Conservation (phyloP, 2,888 invertebrate species). For the Thereva unica region DNA sequence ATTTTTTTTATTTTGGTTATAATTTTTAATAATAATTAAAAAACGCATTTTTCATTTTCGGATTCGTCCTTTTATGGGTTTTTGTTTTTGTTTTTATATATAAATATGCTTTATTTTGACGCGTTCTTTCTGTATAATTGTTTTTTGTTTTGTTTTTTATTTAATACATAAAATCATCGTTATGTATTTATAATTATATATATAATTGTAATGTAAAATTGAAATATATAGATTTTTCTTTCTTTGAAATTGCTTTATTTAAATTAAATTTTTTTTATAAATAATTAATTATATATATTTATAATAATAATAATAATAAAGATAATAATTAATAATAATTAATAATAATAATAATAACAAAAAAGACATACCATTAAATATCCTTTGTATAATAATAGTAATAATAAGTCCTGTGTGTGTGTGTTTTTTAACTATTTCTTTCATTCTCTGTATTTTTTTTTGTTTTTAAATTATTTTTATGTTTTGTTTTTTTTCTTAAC, state of each 20-base stretch:
- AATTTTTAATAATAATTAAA: no score
- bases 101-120: background rate
- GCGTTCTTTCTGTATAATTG: constrained; percentile 19
- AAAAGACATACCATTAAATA: constrained; percentile 33
- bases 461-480: constrained; percentile 14
- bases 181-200: background rate
- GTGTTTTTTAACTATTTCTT: constrained; percentile 22
- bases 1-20: no score
- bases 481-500: constrained; percentile 14
- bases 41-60: constrained; percentile 27
- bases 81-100: no score
- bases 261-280: constrained; percentile 25
- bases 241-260: constrained; percentile 34
- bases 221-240: constrained; percentile 28
- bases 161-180: constrained; percentile 22
- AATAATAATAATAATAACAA: constrained; percentile 7
- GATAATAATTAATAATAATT: no score
- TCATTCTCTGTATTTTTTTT: background rate
- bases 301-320: no score
- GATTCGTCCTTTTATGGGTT: background rate
- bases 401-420: constrained; percentile 20
- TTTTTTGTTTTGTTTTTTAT: constrained; percentile 18
- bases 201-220: constrained; percentile 23
- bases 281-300: constrained; percentile 25
- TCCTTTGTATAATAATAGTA: constrained; percentile 14